These are phyloP conservation scores for Empidonax traillii DNA, from an alignment of 2,113 vertebrate species.

Conservation along the genomic window DNA sequence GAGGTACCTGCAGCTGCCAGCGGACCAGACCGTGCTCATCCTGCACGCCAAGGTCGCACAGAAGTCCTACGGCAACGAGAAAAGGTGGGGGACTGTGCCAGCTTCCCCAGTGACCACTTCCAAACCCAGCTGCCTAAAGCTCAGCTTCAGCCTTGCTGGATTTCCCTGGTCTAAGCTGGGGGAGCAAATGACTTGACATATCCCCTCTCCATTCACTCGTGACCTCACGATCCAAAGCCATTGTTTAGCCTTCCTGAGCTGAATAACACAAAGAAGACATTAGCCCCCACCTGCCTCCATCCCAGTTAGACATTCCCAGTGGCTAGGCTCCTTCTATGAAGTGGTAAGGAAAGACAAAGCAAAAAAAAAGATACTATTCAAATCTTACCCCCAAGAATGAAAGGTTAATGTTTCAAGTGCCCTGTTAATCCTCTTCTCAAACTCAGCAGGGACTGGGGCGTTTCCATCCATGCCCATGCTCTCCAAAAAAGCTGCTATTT, in stretches of 20 bases:
- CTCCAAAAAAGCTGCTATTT: conserved; percentile 29
- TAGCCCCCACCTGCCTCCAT: background rate
- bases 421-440: background rate
- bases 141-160: background rate
- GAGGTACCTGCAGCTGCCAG: conserved; percentile 77
- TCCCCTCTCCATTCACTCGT: background rate
- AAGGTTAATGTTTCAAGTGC: background rate
- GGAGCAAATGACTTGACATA: background rate
- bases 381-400: background rate
- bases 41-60: conserved; percentile 94
- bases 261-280: background rate
- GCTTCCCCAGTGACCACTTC: background rate
- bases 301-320: background rate
- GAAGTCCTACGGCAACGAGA: conserved; percentile 95
- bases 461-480: background rate
- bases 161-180: background rate
- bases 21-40: conserved; percentile 85
- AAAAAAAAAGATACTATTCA: background rate
- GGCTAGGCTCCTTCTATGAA: background rate
- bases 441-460: background rate
- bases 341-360: background rate
- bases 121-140: background rate
- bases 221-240: background rate
- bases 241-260: background rate
- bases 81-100: conserved; percentile 75